These are phyloP conservation scores for Embiotoca jacksoni DNA, from an alignment of 2,113 vertebrate genomes.

Conservation along the genomic window DNA sequence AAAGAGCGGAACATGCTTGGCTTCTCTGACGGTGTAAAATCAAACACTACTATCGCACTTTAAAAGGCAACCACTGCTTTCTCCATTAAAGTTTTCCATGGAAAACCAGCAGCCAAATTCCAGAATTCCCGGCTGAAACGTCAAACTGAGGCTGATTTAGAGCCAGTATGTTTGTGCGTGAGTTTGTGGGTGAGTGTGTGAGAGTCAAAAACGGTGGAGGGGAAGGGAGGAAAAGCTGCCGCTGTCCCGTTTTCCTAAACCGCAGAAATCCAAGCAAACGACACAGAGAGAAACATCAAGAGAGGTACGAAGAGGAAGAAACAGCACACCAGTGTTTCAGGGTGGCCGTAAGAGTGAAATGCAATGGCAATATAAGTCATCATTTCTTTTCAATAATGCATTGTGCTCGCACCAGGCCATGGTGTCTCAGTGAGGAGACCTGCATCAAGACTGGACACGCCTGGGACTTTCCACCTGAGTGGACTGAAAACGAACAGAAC, in stretches of 20 bases:
- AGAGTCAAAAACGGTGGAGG: conserved; percentile 42
- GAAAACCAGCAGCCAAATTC: conserved; percentile 74
- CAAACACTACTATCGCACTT: conserved; percentile 67
- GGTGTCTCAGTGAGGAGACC: conserved; percentile 31
- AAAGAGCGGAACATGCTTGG: conserved; percentile 77
- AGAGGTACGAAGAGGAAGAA: conserved; percentile 47
- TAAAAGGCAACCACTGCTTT: conserved; percentile 72
- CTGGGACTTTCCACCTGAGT: conserved; percentile 67
- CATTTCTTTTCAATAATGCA: conserved; percentile 29
- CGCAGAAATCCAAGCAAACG: conserved; percentile 51
- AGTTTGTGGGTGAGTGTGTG: conserved; percentile 12
- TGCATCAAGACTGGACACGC: conserved; percentile 23
- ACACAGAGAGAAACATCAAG: conserved; percentile 41
- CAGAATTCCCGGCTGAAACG: conserved; percentile 66
- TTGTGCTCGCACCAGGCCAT: conserved; percentile 9
- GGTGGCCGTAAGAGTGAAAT: conserved; percentile 43
- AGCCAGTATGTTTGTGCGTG: conserved; percentile 20
- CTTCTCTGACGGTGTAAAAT: conserved; percentile 71
- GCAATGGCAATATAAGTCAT: conserved; percentile 37
- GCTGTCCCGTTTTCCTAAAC: conserved; percentile 72
- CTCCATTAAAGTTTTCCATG: conserved; percentile 76
- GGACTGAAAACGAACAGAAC: conserved; percentile 19
- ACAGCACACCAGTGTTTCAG: conserved; percentile 52
- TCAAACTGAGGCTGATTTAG: conserved; percentile 63
- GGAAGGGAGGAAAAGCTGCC: conserved; percentile 62